Base-by-base conservation (phyloP, 2,888 invertebrate species). In the Limnephilus rhombicus region DNA sequence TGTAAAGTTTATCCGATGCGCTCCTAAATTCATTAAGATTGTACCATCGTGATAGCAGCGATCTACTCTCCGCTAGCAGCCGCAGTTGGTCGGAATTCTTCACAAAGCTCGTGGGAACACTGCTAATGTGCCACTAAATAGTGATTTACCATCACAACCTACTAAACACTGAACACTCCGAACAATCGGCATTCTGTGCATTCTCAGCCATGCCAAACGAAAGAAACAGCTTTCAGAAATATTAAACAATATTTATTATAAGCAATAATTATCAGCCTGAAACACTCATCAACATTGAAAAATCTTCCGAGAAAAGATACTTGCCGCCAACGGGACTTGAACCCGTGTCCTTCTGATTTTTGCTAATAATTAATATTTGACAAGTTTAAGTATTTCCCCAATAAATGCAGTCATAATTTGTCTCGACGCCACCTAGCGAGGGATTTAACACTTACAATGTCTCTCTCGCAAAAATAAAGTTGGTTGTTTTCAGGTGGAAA, bases 1-100 rank as follows among this genome's bases (percentile, higher is more conserved):
- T 41, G 91, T 91, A 29, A 49, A 86, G 86, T 29, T 80, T 82
- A 90, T 85, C 86, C 91, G 91, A 81, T 86, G 91, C 86, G 86
- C 85, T 91, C 90, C 91, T 92, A 91, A 92, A 92, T 92, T 92
- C 91, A 92, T 92, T 92, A 91, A 92, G 92, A 92, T 92, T 89
- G 45, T 89, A 85, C 80, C 41, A 90, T 45, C 53, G 80, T 81
- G 92, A 92, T 92, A 91, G 81, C 49, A 68, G 49, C 49, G 13
- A 49, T 49, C 49, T 49, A 49, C 24, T 24, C 24, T 68, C n/a
- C 24, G 68, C 68, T 68, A 24, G 68, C 68, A 24, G 68, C 53
- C 53, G 41, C 45, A 34, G 34, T 29, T 49, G 49, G n/a, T 45
- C 45, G 86, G 45, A 86, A 86, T 86, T 86, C n/a, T 86, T 12